These are phyloP conservation scores for Gymnogyps californianus DNA, from an alignment of 2,113 vertebrate species.

Conservation along the genomic window DNA sequence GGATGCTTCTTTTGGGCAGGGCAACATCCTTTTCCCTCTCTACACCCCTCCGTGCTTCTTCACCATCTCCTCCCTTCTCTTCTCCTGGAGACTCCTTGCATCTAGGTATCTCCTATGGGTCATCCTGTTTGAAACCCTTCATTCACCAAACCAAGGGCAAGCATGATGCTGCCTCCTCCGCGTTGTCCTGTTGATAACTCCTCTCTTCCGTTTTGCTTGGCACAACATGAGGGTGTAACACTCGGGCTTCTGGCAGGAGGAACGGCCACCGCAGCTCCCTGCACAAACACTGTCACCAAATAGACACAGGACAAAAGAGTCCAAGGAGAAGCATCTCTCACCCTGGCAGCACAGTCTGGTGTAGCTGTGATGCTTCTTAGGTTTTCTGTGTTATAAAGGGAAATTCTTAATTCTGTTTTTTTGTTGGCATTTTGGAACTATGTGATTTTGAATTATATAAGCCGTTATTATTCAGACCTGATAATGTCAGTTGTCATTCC, in stretches of 20 bases:
- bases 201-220: neutral
- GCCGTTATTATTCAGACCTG: neutral
- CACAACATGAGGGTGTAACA: neutral
- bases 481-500: neutral
- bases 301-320: neutral
- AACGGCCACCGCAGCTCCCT: neutral
- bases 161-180: neutral
- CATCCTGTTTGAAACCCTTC: neutral
- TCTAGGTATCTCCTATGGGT: neutral
- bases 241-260: neutral
- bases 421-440: neutral
- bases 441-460: neutral
- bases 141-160: neutral
- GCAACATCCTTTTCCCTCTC: neutral
- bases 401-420: neutral
- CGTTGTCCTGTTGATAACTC: neutral
- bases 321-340: neutral
- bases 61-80: neutral
- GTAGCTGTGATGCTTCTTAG: neutral
- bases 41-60: neutral
- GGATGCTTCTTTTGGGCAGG: neutral
- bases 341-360: neutral
- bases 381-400: neutral
- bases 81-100: neutral
- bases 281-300: neutral